Percentiles rank a stretch among this genome's conserved stretches.
phyloP scores from a whole-genome alignment of 2,797 vertebrate genomes.

The Sebastes oblongus region DNA sequence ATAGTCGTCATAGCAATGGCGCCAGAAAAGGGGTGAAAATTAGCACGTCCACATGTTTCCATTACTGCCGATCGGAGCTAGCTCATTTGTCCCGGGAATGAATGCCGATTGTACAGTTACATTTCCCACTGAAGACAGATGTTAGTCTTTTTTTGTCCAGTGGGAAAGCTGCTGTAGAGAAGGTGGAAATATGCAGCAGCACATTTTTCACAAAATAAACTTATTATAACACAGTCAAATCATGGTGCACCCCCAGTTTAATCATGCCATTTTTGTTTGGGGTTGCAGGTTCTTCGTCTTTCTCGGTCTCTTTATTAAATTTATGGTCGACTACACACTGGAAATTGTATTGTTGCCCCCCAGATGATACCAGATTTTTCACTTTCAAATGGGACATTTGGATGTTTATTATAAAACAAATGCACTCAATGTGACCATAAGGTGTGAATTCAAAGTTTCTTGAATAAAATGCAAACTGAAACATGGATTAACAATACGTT shows the following conservation, averaged over 20 bases:
- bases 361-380: not conserved
- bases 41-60: rapidly evolving
- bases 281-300: not conserved
- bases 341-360: not conserved
- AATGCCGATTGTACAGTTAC: not conserved
- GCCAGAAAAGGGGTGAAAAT: not conserved
- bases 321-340: not conserved
- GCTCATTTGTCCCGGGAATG: not conserved
- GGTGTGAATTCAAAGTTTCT: not conserved
- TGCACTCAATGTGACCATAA: not conserved
- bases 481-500: not conserved
- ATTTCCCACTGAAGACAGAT: too few relatives aligned
- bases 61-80: not conserved
- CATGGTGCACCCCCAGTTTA: not conserved
- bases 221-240: not conserved
- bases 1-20: not conserved
- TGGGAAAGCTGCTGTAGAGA: not conserved
- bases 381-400: not conserved
- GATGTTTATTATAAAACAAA: not conserved
- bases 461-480: constrained; percentile 3
- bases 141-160: not conserved
- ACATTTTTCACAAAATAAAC: not conserved
- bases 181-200: not conserved
- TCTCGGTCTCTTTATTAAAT: not conserved
- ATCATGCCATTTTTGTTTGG: not conserved